Evolutionary conservation across 2,797 vertebrate genomes (phyloP).

Genomic region (Oreochromis grahami): DNA sequence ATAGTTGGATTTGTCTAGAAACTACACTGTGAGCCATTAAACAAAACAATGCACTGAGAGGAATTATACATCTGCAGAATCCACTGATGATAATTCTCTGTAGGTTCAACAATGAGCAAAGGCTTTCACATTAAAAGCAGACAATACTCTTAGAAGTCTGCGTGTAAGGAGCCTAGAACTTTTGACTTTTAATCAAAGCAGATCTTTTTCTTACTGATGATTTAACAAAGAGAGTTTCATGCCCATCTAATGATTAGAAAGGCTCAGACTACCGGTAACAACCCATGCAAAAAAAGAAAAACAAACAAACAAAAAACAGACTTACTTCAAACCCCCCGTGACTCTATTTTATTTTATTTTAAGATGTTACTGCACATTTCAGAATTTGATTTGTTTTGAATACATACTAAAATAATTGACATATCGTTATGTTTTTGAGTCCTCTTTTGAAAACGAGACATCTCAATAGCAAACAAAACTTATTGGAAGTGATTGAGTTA

Average conservation of each 20-base stretch:
- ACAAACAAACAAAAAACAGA: neutral
- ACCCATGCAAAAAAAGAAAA: neutral
- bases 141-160: neutral
- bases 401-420: neutral
- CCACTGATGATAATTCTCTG: neutral
- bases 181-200: neutral
- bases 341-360: neutral
- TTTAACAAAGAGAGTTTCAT: neutral
- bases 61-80: neutral
- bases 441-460: neutral
- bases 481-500: neutral
- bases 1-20: neutral
- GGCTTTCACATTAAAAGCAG: neutral
- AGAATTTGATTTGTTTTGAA: neutral
- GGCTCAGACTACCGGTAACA: neutral
- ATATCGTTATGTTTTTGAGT: neutral
- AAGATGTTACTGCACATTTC: neutral
- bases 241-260: neutral
- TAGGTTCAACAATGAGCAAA: neutral
- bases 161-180: neutral
- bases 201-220: neutral
- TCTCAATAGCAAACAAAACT: neutral
- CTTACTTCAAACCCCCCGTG: neutral
- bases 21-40: neutral
- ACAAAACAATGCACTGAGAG: neutral